Evolutionary conservation across 2,113 vertebrate species (phyloP).

Genomic region (Capricornis sumatraensis): DNA sequence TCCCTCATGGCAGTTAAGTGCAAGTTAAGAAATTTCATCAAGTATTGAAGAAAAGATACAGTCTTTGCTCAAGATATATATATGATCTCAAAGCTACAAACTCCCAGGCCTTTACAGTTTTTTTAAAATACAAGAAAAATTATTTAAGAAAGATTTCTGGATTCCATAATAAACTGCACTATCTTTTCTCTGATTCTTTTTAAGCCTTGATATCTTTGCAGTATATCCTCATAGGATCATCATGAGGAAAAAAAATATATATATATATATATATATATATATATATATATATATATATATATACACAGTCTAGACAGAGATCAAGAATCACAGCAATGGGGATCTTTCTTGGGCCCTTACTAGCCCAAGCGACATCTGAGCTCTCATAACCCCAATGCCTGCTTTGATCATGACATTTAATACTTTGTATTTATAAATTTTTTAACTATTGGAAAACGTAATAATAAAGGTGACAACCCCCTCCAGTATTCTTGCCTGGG

Average conservation of each 20-base stretch:
- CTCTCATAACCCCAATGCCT: neutral
- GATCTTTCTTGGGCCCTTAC: neutral
- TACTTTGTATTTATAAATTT: neutral
- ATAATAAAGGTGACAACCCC: neutral
- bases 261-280: neutral
- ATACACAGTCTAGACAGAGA: neutral
- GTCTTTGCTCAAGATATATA: neutral
- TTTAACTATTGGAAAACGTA: neutral
- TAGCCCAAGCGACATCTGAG: neutral
- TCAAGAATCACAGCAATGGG: neutral
- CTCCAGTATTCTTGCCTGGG: neutral
- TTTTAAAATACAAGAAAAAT: neutral
- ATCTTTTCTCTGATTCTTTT: neutral
- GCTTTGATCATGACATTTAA: neutral
- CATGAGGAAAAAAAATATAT: neutral
- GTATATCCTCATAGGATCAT: neutral
- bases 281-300: neutral
- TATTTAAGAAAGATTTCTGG: neutral
- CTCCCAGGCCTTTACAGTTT: neutral
- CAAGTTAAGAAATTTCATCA: neutral
- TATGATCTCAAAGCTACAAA: neutral
- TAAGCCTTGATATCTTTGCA: neutral
- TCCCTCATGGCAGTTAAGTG: neutral
- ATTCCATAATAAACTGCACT: neutral
- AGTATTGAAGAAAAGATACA: neutral